A percentile compares a stretch with the other conserved stretches of the same genome.
phyloP scores from a whole-genome alignment of 2,888 invertebrate species.

The Aquatica leii region DNA sequence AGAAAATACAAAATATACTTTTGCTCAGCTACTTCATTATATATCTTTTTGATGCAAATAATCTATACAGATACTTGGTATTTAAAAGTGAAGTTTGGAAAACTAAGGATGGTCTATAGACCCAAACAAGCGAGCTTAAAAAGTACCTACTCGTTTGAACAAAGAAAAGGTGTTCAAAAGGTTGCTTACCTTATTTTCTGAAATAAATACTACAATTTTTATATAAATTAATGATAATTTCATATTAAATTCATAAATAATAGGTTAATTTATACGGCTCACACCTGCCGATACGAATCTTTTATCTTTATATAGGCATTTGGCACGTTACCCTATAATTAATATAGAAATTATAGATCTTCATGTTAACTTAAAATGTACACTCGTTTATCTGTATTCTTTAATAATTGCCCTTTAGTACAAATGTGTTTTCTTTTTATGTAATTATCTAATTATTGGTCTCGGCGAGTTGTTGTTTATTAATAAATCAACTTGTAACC shows the following conservation, averaged over 20 bases:
- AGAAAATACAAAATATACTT: too few relatives aligned
- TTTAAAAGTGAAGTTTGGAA: background rate
- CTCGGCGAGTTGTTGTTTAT: conserved; percentile 12
- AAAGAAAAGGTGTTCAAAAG: conserved; percentile 1
- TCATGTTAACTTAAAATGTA: conserved; percentile 31
- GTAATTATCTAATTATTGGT: conserved; percentile 31
- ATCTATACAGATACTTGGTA: too few relatives aligned
- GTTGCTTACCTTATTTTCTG: background rate
- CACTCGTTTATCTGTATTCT: conserved; percentile 36
- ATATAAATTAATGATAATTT: conserved; percentile 27
- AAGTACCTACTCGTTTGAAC: conserved; percentile 7
- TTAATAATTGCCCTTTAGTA: conserved; percentile 36
- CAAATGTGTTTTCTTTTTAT: conserved; percentile 29
- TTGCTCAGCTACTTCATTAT: too few relatives aligned
- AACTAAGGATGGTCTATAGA: background rate
- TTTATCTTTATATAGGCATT: conserved; percentile 43
- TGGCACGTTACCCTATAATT: conserved; percentile 47
- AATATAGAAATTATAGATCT: conserved; percentile 47
- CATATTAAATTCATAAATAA: conserved; percentile 43
- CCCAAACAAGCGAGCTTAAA: conserved; percentile 1
- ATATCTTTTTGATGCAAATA: too few relatives aligned
- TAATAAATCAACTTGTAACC: conserved; percentile 27
- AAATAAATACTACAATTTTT: conserved; percentile 21
- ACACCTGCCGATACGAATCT: conserved; percentile 43
- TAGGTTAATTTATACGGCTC: conserved; percentile 37